Percentiles rank a stretch among this genome's conserved stretches.
These are phyloP conservation scores for Deilephila elpenor DNA, from an alignment of 2,888 invertebrate species.

Conservation along the genomic window DNA sequence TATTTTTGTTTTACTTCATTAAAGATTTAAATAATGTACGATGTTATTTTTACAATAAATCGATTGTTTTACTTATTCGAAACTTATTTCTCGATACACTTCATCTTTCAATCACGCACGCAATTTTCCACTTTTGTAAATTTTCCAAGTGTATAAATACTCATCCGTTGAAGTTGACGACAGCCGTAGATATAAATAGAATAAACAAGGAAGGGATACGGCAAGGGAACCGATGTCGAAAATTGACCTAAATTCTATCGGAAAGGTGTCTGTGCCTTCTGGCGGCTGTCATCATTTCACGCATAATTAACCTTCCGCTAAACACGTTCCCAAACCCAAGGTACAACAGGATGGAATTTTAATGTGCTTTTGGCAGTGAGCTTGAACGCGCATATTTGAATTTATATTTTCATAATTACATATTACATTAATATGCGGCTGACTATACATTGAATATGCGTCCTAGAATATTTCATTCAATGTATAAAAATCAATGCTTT, in stretches of 20 bases:
- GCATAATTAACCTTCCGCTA: slow-evolving; percentile 66
- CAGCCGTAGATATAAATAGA: slow-evolving; percentile 49
- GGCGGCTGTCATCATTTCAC: slow-evolving; percentile 68
- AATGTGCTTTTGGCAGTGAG: slow-evolving; percentile 18
- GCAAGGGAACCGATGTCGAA: slow-evolving; percentile 51
- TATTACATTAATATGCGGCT: not conserved
- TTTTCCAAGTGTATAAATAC: slow-evolving; percentile 5
- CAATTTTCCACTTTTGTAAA: not conserved
- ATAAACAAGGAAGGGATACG: slow-evolving; percentile 51
- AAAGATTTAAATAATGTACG: no score
- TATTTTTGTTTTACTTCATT: no score
- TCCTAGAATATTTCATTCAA: no score
- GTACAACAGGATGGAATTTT: slow-evolving; percentile 12
- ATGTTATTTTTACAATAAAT: no score
- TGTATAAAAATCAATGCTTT: no score
- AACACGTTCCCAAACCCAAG: slow-evolving; percentile 50
- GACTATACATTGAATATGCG: no score
- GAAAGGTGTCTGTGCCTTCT: slow-evolving; percentile 52
- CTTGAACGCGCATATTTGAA: slow-evolving; percentile 3
- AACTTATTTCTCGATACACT: no score
- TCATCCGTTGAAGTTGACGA: slow-evolving; percentile 32
- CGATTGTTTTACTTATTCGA: no score
- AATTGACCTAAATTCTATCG: slow-evolving; percentile 69
- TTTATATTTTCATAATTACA: not conserved
- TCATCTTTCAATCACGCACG: not conserved